These are phyloP conservation scores for Phocides pigmalion DNA, from an alignment of 1,140 invertebrate species.

Conservation along the genomic window DNA sequence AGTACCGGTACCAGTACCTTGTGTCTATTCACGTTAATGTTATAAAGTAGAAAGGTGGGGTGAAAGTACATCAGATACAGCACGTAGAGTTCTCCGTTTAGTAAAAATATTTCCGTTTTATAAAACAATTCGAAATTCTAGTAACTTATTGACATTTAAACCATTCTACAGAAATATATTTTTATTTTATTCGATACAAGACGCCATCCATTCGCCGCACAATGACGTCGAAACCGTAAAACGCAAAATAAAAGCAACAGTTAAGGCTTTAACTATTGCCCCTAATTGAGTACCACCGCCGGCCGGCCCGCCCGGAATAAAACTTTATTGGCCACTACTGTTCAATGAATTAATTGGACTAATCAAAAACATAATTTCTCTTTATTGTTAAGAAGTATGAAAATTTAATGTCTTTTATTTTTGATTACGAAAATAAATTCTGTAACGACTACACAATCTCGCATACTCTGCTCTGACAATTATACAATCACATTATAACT, in stretches of 20 bases:
- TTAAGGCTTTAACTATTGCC: slow-evolving; percentile 37
- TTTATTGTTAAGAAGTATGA: not conserved
- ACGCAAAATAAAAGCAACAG: slow-evolving; percentile 29
- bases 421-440: not conserved
- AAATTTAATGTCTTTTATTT: not conserved
- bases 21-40: too few relatives aligned
- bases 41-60: too few relatives aligned
- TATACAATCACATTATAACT: too few relatives aligned
- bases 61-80: too few relatives aligned
- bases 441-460: not conserved
- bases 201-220: not conserved
- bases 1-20: too few relatives aligned
- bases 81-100: too few relatives aligned
- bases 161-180: too few relatives aligned
- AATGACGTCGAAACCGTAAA: slow-evolving; percentile 5
- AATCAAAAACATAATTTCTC: slow-evolving; percentile 11
- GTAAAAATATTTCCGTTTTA: too few relatives aligned
- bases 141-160: too few relatives aligned
- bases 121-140: too few relatives aligned
- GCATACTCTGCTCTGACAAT: too few relatives aligned
- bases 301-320: slow-evolving; percentile 11
- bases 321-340: slow-evolving; percentile 17
- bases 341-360: slow-evolving; percentile 18
- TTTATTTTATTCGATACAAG: too few relatives aligned
- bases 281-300: slow-evolving; percentile 42